A percentile compares a stretch with the other conserved stretches of the same genome.
Evolutionary conservation across 2,797 vertebrate species (phyloP).

Genomic region (Anas acuta): DNA sequence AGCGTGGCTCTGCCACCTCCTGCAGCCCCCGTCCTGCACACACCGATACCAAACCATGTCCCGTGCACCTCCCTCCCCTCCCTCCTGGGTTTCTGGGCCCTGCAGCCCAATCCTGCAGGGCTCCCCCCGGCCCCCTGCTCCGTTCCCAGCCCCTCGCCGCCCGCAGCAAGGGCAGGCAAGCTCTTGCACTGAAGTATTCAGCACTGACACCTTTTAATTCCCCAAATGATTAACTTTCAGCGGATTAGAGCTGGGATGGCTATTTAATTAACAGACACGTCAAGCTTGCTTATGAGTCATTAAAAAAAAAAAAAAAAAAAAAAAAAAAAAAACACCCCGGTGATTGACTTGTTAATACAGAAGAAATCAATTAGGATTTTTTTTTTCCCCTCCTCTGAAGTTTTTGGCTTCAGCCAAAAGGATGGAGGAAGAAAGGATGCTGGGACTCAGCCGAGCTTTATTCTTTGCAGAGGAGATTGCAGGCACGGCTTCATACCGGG

Average conservation of each 20-base stretch:
- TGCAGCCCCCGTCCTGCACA: background rate
- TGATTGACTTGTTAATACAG: constrained; percentile 77
- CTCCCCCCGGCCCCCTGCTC: background rate
- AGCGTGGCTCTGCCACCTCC: background rate
- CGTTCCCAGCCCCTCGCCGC: background rate
- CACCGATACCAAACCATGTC: background rate
- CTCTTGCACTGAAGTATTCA: constrained; percentile 26
- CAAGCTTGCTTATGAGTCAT: constrained; percentile 79
- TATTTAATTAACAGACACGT: constrained; percentile 80
- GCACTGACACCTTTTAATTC: constrained; percentile 72
- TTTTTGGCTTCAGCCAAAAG: background rate
- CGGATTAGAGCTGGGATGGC: constrained; percentile 75
- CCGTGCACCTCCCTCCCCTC: background rate
- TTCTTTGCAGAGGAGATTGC: background rate
- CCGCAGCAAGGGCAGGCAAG: background rate
- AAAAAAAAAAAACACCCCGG: constrained; percentile 10
- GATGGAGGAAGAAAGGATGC: background rate
- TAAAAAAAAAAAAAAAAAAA: constrained; percentile 43
- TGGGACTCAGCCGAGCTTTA: background rate
- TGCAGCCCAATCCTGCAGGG: too few species aligned
- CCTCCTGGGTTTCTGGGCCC: too few species aligned
- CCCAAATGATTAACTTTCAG: constrained; percentile 76
- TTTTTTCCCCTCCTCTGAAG: constrained; percentile 15
- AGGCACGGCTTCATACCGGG: background rate
- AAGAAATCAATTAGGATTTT: constrained; percentile 76